These are phyloP conservation scores for Callaeas wilsoni DNA, from an alignment of 2,113 vertebrate genomes.

Conservation along the genomic window DNA sequence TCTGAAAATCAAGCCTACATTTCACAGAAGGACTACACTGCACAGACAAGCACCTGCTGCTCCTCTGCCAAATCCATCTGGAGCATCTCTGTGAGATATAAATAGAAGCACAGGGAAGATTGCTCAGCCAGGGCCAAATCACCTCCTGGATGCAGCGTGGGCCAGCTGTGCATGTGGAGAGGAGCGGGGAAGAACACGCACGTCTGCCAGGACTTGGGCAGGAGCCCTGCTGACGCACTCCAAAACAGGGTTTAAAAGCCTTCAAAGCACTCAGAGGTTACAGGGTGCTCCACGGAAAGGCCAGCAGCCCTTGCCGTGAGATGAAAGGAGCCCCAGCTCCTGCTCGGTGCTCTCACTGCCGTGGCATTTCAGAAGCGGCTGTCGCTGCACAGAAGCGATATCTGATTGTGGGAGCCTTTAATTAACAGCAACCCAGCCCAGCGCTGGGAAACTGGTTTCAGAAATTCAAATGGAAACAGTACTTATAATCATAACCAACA, in stretches of 20 bases:
- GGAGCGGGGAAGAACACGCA: accelerated
- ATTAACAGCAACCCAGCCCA: not conserved
- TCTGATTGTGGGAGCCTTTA: not conserved
- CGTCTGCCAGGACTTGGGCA: not conserved
- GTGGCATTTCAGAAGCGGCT: constrained; percentile 10
- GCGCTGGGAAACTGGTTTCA: not conserved
- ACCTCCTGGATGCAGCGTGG: no score
- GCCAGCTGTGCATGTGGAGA: accelerated
- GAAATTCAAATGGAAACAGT: constrained; percentile 44
- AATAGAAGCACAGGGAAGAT: not conserved
- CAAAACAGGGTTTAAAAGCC: not conserved
- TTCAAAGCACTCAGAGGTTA: not conserved
- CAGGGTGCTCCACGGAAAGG: not conserved
- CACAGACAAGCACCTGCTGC: not conserved
- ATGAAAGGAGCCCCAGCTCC: not conserved
- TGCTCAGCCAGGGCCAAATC: not conserved
- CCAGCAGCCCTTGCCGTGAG: not conserved
- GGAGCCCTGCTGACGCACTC: not conserved
- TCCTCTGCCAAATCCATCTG: not conserved
- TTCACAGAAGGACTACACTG: not conserved
- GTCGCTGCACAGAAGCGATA: not conserved
- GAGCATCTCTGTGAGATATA: not conserved
- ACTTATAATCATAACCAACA: not conserved
- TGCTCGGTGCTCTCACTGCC: not conserved
- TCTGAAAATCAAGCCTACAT: not conserved